Evolutionary conservation across 2,797 vertebrate species (phyloP).

Genomic region (Hippopotamyrus pictus): DNA sequence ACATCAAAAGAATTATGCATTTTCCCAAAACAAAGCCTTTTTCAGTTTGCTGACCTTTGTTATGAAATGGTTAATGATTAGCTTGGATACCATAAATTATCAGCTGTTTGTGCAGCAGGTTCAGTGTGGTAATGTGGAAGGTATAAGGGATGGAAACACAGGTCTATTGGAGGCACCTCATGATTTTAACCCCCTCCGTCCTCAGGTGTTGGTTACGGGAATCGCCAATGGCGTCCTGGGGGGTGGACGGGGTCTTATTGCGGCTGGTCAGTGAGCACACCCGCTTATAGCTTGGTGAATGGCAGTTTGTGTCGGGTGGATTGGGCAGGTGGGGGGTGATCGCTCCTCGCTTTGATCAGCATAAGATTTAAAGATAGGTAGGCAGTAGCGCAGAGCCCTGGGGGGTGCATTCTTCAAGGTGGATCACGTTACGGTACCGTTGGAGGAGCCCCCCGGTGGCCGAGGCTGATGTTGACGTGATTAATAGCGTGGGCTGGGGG

Average conservation of each 20-base stretch:
- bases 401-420: constrained; percentile 46
- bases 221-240: neutral
- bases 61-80: neutral
- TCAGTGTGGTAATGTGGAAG: neutral
- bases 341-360: constrained; percentile 38
- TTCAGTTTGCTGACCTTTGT: neutral
- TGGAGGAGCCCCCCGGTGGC: constrained; percentile 34
- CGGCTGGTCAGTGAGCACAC: neutral
- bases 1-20: neutral
- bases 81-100: neutral
- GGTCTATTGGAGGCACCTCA: neutral
- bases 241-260: neutral
- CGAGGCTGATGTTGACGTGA: constrained; percentile 34
- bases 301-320: constrained; percentile 24
- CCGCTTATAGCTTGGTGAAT: constrained; percentile 31
- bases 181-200: neutral
- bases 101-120: neutral
- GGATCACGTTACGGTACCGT: constrained; percentile 48
- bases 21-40: neutral
- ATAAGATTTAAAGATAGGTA: constrained; percentile 21
- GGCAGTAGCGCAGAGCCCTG: constrained; percentile 33
- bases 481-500: constrained; percentile 37
- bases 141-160: neutral
- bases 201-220: neutral
- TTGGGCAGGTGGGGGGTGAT: constrained; percentile 18